Evolutionary conservation across 2,888 invertebrate species (phyloP).

Genomic region (Eugnorisma glareosa): DNA sequence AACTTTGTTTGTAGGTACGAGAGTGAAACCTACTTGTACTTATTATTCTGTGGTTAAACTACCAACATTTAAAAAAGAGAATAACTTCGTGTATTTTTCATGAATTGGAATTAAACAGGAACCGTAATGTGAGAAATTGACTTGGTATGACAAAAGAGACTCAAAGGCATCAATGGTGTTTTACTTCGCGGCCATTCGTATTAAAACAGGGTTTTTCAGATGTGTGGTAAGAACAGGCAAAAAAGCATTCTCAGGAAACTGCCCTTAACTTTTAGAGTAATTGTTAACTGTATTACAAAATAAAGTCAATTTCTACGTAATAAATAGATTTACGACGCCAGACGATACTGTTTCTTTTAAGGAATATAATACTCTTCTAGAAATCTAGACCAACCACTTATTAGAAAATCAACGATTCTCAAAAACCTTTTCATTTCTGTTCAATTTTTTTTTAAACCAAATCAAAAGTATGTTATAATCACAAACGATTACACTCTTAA

Average conservation of each 20-base stretch:
- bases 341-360: neutral
- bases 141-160: neutral
- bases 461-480: no score
- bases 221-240: neutral
- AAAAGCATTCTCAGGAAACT: neutral
- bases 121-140: neutral
- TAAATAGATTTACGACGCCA: neutral
- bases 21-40: no score
- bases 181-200: neutral
- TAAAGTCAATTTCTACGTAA: no score
- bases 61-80: neutral
- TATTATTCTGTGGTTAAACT: no score
- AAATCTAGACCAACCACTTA: neutral
- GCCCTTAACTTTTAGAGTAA: neutral
- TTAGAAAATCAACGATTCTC: no score
- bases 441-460: no score
- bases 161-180: no score
- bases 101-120: neutral
- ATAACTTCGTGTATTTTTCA: neutral
- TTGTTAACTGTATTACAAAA: neutral
- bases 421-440: no score
- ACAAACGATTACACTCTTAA: no score
- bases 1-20: no score
- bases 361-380: neutral
- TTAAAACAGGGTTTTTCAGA: neutral